phyloP scores from a whole-genome alignment of 2,888 invertebrate genomes.

The Mycogona germanica region DNA sequence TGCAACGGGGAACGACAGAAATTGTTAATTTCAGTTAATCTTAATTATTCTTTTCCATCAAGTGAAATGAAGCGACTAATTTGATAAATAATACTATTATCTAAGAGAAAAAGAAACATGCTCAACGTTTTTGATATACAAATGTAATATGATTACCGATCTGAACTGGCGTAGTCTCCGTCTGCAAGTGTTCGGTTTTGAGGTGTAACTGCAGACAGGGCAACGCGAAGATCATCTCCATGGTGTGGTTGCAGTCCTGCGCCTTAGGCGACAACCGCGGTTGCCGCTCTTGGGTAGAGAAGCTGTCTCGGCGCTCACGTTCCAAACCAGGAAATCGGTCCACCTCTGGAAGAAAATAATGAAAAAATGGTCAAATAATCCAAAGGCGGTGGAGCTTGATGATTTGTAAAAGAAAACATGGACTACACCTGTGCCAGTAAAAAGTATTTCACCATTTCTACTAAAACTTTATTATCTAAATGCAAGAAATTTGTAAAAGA shows the following conservation, averaged over 20 bases:
- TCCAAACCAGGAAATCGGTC: constrained; percentile 83
- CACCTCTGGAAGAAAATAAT: constrained; percentile 47
- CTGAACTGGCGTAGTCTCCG: constrained; percentile 53
- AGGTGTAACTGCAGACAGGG: constrained; percentile 86
- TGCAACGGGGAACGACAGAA: constrained; percentile 9
- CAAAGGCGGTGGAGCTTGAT: neutral
- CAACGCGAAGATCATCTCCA: constrained; percentile 93
- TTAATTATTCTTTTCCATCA: no score
- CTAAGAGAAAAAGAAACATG: neutral
- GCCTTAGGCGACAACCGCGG: constrained; percentile 40
- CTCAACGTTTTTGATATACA: neutral
- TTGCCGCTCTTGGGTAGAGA: constrained; percentile 20
- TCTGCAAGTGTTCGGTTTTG: constrained; percentile 83
- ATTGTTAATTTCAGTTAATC: neutral
- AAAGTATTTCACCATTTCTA: no score
- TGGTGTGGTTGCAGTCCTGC: constrained; percentile 66
- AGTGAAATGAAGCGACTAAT: neutral
- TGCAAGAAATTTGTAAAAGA: no score
- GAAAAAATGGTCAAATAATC: neutral
- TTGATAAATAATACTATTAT: neutral
- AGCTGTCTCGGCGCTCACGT: constrained; percentile 49
- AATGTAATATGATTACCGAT: constrained; percentile 36
- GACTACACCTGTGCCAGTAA: no score
- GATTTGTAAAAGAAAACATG: no score
- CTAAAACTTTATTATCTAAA: no score